phyloP scores from a whole-genome alignment of 1,140 invertebrate species.

The Apis cerana region DNA sequence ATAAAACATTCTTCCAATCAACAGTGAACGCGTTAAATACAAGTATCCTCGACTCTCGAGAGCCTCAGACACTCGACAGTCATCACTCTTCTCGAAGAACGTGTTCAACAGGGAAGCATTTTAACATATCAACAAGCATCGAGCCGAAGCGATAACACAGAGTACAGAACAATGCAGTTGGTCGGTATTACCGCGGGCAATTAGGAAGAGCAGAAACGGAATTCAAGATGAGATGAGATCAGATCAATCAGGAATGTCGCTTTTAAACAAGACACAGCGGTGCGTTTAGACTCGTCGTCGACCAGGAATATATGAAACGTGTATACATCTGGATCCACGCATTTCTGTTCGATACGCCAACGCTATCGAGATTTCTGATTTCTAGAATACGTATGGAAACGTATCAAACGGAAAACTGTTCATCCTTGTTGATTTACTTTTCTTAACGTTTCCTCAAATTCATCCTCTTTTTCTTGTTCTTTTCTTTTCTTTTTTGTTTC shows the following conservation, averaged over 20 bases:
- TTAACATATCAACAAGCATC: not conserved
- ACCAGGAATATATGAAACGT: slow-evolving; percentile 7
- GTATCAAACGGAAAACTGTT: not conserved
- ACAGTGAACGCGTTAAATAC: not conserved
- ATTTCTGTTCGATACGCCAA: slow-evolving; percentile 20
- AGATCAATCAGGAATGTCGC: not conserved
- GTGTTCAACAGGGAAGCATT: not conserved
- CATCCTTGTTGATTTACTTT: not conserved
- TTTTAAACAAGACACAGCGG: not conserved
- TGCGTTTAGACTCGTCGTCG: not conserved
- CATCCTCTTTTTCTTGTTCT: not conserved
- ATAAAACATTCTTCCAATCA: not conserved
- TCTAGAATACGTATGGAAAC: slow-evolving; percentile 3
- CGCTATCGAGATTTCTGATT: not conserved
- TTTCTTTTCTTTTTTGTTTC: too few species aligned
- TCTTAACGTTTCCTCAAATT: not conserved
- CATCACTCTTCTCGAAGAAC: not conserved
- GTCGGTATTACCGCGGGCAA: not conserved
- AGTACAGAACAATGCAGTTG: not conserved
- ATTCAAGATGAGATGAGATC: not conserved
- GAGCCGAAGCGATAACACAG: too few species aligned
- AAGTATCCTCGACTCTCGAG: not conserved
- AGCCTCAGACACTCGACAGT: not conserved
- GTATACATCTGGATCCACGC: not conserved
- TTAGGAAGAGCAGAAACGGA: not conserved